These are phyloP conservation scores for Melikaiella ostensackeni DNA, from an alignment of 2,888 invertebrate species.

Conservation along the genomic window DNA sequence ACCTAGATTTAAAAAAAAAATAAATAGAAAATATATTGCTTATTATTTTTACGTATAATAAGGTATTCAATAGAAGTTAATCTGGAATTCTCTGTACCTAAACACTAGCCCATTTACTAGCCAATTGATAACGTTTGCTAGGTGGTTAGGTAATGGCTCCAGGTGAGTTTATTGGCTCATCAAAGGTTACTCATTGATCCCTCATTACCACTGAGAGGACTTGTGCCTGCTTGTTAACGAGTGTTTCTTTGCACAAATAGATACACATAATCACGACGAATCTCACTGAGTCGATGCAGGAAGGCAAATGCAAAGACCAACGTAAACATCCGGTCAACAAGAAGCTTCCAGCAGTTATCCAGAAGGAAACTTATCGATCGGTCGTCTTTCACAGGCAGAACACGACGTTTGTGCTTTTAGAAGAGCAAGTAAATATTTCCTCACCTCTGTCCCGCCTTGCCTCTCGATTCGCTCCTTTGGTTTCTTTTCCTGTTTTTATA, in stretches of 20 bases:
- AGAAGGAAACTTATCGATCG: not conserved
- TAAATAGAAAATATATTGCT: too few species aligned
- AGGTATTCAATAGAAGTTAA: not conserved
- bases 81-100: not conserved
- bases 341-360: not conserved
- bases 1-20: too few species aligned
- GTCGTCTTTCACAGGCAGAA: not conserved
- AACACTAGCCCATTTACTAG: not conserved
- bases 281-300: not conserved
- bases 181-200: constrained; percentile 2
- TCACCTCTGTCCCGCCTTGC: not conserved
- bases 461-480: not conserved
- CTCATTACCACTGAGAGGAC: not conserved
- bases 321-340: not conserved
- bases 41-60: too few species aligned
- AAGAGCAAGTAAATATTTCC: constrained; percentile 9
- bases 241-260: constrained; percentile 5
- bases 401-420: not conserved
- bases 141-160: not conserved
- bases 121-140: not conserved
- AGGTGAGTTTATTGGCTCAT: not conserved
- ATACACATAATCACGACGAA: not conserved
- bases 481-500: not conserved
- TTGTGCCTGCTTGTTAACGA: constrained; percentile 1
- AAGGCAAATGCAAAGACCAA: not conserved